Conservation (phyloP, 1,140 invertebrate genomes). For the Hermetia illucens region DNA sequence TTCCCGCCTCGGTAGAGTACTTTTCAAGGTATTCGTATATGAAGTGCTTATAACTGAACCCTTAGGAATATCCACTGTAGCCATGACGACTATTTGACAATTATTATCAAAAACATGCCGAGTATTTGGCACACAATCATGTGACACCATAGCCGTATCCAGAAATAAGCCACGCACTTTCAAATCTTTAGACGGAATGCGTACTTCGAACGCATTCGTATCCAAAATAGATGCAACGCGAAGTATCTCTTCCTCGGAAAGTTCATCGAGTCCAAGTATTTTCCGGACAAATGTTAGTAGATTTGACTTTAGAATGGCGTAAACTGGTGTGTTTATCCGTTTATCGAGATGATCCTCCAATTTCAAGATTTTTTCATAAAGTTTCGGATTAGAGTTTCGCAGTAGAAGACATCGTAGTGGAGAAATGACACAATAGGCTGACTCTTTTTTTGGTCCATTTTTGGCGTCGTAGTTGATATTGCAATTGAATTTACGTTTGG, state of each 20-base stretch:
- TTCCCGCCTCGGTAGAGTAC: constrained; percentile 43
- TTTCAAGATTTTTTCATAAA: constrained; percentile 37
- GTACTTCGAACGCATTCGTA: constrained; percentile 48
- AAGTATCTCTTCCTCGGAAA: constrained; percentile 42
- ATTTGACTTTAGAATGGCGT: constrained; percentile 40
- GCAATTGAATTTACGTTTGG: constrained; percentile 35
- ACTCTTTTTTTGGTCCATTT: constrained; percentile 31
- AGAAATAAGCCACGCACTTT: constrained; percentile 44
- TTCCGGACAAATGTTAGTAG: constrained; percentile 43
- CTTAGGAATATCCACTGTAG: constrained; percentile 44
- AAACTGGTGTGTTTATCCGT: constrained; percentile 40
- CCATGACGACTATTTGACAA: constrained; percentile 36
- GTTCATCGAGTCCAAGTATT: constrained; percentile 35
- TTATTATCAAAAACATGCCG: constrained; percentile 43
- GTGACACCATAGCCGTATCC: constrained; percentile 43
- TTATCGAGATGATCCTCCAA: constrained; percentile 45
- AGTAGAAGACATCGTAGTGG: constrained; percentile 46
- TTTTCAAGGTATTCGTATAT: constrained; percentile 50
- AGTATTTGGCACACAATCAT: constrained; percentile 49
- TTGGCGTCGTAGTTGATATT: constrained; percentile 34
- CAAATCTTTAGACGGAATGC: constrained; percentile 29
- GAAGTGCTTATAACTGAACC: constrained; percentile 46
- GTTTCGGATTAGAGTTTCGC: constrained; percentile 35
- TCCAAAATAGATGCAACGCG: constrained; percentile 49
- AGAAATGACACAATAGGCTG: constrained; percentile 44